Evolutionary conservation across 2,888 invertebrate species (phyloP).

Genomic region (Nasonia oneida): DNA sequence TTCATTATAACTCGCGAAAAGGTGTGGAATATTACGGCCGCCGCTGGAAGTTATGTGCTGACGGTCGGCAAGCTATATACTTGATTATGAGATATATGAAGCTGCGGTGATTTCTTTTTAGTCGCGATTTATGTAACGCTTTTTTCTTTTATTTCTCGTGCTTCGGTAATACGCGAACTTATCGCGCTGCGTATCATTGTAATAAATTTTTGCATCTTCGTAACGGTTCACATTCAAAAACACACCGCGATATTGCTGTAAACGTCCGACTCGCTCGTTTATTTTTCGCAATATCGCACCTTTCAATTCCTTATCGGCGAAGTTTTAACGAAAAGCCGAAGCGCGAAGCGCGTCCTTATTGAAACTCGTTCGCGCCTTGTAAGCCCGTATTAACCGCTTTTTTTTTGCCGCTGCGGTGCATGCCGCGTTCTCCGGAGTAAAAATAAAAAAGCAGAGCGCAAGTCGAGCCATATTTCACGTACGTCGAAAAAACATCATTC

Average conservation of each 20-base stretch:
- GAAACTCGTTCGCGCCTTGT: conserved; percentile 9
- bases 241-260: too few species aligned
- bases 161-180: neutral
- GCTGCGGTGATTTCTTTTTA: neutral
- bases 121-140: neutral
- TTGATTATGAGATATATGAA: neutral
- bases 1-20: conserved; percentile 36
- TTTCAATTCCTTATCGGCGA: neutral
- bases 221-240: too few species aligned
- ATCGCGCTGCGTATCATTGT: neutral
- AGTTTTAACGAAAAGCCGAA: neutral
- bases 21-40: conserved; percentile 20
- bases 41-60: conserved; percentile 14
- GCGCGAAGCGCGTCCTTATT: neutral
- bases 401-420: neutral
- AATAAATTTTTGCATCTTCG: too few species aligned
- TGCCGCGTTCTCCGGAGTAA: neutral
- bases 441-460: neutral
- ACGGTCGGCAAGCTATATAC: neutral
- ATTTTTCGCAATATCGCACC: neutral
- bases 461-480: conserved; percentile 40
- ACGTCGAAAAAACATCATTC: conserved; percentile 48
- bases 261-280: too few species aligned
- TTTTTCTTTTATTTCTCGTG: neutral
- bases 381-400: conserved; percentile 14